Conservation (phyloP, 30 jellyfish, hydroid and myxozoan species). For the Catostylus mosaicus region DNA sequence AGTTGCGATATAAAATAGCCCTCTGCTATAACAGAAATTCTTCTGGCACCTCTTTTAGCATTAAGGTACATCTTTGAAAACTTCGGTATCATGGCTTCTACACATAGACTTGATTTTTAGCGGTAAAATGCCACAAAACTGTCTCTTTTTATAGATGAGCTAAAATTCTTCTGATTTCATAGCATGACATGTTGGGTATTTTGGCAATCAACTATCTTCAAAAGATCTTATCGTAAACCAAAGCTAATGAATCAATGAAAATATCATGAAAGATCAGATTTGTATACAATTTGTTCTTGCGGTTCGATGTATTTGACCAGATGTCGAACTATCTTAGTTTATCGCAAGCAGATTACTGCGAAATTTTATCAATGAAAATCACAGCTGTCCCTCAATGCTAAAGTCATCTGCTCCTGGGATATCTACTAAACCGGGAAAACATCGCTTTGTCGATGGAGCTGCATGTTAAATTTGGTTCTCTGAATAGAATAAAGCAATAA, state of each 20-base stretch:
- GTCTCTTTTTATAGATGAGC: too few species aligned
- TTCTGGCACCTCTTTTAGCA: too few species aligned
- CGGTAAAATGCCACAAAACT: too few species aligned
- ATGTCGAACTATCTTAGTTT: neutral
- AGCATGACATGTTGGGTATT: too few species aligned
- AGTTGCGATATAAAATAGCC: too few species aligned
- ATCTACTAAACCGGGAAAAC: neutral
- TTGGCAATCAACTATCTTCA: too few species aligned
- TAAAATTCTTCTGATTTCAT: too few species aligned
- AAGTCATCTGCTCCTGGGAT: constrained; percentile 7
- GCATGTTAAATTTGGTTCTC: neutral
- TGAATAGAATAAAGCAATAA: neutral
- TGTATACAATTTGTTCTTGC: neutral
- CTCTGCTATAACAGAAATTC: too few species aligned
- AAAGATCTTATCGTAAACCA: neutral
- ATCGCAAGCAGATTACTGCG: neutral
- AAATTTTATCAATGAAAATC: neutral
- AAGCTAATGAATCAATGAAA: neutral
- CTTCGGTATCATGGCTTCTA: too few species aligned
- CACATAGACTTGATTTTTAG: too few species aligned
- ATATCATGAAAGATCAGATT: neutral
- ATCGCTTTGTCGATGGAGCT: neutral
- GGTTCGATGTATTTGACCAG: neutral
- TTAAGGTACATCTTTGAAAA: too few species aligned
- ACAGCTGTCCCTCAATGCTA: neutral